Evolutionary conservation across 2,113 vertebrate species (phyloP).

Genomic region (Colius striatus): DNA sequence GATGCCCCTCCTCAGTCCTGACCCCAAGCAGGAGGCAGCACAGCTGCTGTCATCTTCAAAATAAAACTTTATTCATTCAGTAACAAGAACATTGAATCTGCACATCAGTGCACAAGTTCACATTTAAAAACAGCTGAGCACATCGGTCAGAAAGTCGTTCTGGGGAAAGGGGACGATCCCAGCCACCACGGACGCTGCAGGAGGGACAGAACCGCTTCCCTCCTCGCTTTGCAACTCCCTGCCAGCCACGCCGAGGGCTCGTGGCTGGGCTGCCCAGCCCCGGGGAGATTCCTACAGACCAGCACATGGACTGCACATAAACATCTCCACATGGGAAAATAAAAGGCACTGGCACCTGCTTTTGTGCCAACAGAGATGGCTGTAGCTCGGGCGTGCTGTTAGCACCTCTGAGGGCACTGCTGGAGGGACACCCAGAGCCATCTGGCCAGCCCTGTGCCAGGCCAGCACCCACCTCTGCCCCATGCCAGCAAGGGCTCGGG

Average conservation of each 20-base stretch:
- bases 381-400: background rate
- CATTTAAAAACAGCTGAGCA: constrained; percentile 85
- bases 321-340: background rate
- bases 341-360: constrained; percentile 68
- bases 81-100: constrained; percentile 84
- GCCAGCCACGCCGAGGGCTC: background rate
- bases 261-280: background rate
- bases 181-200: constrained; percentile 69
- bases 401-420: constrained; percentile 1
- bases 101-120: constrained; percentile 81
- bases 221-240: background rate
- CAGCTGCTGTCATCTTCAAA: constrained; percentile 70
- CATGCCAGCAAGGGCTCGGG: background rate
- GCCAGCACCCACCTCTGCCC: background rate
- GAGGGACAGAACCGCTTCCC: constrained; percentile 18
- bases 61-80: constrained; percentile 84
- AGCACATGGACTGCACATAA: background rate
- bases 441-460: background rate
- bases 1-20: accelerated
- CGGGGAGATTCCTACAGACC: constrained; percentile 33
- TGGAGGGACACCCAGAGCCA: background rate
- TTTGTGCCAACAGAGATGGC: constrained; percentile 56
- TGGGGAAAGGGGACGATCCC: constrained; percentile 72
- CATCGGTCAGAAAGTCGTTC: constrained; percentile 75
- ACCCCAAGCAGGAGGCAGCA: background rate